These are phyloP conservation scores for Ommatoiulus sabulosus DNA, from an alignment of 2,888 invertebrate genomes.

Conservation along the genomic window DNA sequence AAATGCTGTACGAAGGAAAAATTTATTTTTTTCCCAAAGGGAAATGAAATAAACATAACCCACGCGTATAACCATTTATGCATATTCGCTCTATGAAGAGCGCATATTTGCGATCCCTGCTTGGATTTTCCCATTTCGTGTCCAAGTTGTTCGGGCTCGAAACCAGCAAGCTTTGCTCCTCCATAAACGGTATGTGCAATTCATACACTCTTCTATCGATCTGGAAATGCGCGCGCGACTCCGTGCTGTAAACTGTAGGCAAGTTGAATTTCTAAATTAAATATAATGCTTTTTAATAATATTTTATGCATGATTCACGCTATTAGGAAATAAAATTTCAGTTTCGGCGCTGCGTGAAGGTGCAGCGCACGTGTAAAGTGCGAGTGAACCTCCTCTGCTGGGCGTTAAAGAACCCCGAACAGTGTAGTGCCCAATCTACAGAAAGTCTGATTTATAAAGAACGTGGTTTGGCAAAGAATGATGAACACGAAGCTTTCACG, in stretches of 20 bases:
- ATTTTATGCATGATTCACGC: constrained; percentile 48
- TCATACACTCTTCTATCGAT: constrained; percentile 16
- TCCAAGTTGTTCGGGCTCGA: neutral
- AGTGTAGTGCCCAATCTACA: neutral
- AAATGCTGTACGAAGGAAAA: neutral
- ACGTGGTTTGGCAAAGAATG: too few relatives aligned
- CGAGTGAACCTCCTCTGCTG: neutral
- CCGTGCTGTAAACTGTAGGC: constrained; percentile 18
- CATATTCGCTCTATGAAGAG: neutral
- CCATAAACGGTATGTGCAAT: neutral
- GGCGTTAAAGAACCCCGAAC: neutral
- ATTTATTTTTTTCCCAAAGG: neutral
- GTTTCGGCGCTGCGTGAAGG: constrained; percentile 9
- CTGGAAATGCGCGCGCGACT: constrained; percentile 16
- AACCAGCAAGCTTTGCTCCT: neutral
- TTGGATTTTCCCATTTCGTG: neutral
- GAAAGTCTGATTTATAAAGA: too few relatives aligned
- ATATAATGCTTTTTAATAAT: constrained; percentile 48
- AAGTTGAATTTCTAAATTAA: constrained; percentile 48
- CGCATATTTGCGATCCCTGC: neutral
- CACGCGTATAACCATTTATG: neutral
- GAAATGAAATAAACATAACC: neutral
- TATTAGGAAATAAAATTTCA: constrained; percentile 41
- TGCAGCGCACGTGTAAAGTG: constrained; percentile 26
- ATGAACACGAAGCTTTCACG: too few relatives aligned